phyloP scores from a whole-genome alignment of 2,113 vertebrate genomes.

The Cairina moschata region DNA sequence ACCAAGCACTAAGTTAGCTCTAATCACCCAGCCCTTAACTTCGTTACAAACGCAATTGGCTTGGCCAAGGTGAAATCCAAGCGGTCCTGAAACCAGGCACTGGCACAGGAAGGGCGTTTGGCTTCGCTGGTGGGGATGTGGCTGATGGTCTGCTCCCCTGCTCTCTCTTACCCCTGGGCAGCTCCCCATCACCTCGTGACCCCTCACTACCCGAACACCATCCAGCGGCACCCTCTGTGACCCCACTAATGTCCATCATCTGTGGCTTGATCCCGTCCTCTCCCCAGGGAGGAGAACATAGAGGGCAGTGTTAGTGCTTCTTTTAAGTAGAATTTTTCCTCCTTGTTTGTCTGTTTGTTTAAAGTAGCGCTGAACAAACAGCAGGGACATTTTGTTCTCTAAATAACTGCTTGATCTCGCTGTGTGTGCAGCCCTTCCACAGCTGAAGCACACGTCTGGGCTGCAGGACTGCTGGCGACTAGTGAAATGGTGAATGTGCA shows the following conservation, averaged over 20 bases:
- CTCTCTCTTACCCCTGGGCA: not conserved
- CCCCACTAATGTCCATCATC: conserved; percentile 4
- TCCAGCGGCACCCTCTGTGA: not conserved
- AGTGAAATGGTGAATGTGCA: not conserved
- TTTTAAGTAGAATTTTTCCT: conserved; percentile 18
- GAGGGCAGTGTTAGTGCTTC: not conserved
- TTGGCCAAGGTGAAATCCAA: conserved; percentile 46
- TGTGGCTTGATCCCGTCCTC: not conserved
- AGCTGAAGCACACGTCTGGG: conserved; percentile 3
- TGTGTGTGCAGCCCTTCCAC: not conserved
- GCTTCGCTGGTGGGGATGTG: not conserved
- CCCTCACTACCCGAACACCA: not conserved
- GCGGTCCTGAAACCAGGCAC: not conserved
- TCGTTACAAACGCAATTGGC: not conserved
- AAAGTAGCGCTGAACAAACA: conserved; percentile 52
- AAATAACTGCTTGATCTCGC: conserved; percentile 12
- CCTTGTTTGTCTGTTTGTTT: conserved; percentile 55
- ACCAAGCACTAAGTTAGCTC: not conserved
- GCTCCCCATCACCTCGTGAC: not conserved
- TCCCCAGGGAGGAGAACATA: not conserved
- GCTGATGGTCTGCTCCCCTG: not conserved
- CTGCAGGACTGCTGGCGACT: not conserved
- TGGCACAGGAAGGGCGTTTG: not conserved
- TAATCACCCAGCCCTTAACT: conserved; percentile 15
- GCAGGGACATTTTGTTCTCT: conserved; percentile 19